Evolutionary conservation across 2,888 invertebrate genomes (phyloP).

Genomic region (Melanotus villosus): DNA sequence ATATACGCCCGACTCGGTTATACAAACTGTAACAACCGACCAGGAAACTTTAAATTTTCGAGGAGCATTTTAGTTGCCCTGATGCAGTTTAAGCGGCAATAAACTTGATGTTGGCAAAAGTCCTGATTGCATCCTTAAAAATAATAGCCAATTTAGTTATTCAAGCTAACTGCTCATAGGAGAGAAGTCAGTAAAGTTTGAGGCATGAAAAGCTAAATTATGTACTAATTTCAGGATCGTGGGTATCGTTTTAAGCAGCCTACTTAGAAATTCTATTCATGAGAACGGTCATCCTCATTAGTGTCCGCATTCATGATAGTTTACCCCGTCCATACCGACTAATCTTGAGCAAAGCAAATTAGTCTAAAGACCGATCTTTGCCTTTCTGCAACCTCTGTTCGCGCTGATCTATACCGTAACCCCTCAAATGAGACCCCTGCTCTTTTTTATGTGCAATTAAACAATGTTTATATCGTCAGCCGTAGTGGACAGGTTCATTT

Average conservation of each 20-base stretch:
- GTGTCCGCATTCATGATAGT: slow-evolving; percentile 37
- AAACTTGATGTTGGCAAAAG: background rate
- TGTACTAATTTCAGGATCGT: slow-evolving; percentile 43
- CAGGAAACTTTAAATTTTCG: too few species aligned
- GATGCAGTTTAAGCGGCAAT: background rate
- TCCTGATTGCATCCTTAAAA: slow-evolving; percentile 11
- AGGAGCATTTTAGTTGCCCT: too few species aligned
- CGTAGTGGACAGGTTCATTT: slow-evolving; percentile 25
- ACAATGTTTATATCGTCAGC: slow-evolving; percentile 23
- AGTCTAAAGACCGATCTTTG: slow-evolving; percentile 28
- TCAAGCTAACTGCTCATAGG: slow-evolving; percentile 15
- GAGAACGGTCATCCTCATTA: slow-evolving; percentile 44
- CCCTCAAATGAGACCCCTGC: slow-evolving; percentile 17
- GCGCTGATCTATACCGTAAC: too few species aligned
- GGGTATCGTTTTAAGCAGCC: slow-evolving; percentile 43
- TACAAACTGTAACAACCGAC: too few species aligned
- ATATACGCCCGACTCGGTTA: too few species aligned
- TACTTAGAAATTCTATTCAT: slow-evolving; percentile 45
- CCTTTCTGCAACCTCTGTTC: background rate
- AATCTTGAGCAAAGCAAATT: slow-evolving; percentile 39
- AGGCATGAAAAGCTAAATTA: slow-evolving; percentile 40
- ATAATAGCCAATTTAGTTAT: slow-evolving; percentile 24
- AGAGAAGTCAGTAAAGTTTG: slow-evolving; percentile 30
- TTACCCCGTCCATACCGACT: slow-evolving; percentile 31
- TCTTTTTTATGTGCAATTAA: slow-evolving; percentile 33